Percentiles rank a stretch among this genome's conserved stretches.
phyloP scores from a whole-genome alignment of 2,888 invertebrate species.

The Notodonta dromedarius region DNA sequence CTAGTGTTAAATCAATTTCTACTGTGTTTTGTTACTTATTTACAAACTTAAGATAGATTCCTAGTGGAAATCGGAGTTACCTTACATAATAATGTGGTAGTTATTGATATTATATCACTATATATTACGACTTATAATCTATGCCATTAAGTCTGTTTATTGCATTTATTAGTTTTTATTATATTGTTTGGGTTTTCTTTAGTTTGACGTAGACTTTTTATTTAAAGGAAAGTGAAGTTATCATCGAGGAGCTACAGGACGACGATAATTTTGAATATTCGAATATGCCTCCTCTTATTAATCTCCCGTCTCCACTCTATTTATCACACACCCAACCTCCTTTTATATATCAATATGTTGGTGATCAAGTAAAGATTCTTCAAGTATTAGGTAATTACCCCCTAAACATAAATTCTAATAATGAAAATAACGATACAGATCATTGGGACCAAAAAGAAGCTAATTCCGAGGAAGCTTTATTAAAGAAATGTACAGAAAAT shows the following conservation, averaged over 20 bases:
- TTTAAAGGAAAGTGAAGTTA: conserved; percentile 82
- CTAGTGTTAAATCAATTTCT: conserved; percentile 5
- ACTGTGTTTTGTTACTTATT: conserved; percentile 9
- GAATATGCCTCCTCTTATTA: conserved; percentile 76
- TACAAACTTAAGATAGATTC: conserved; percentile 4
- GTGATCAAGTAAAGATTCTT: conserved; percentile 73
- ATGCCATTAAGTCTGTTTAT: conserved; percentile 62
- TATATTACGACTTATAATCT: conserved; percentile 19
- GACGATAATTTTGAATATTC: conserved; percentile 75
- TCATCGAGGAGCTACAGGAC: conserved; percentile 80
- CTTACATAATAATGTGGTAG: too few species aligned
- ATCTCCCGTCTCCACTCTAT: conserved; percentile 64
- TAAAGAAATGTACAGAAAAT: conserved; percentile 29
- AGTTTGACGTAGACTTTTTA: conserved; percentile 78
- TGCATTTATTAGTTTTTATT: conserved; percentile 72
- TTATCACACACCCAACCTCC: conserved; percentile 76
- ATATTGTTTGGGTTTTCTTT: conserved; percentile 45
- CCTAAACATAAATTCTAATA: conserved; percentile 54
- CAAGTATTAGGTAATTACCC: conserved; percentile 74
- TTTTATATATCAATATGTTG: conserved; percentile 76
- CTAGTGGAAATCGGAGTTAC: conserved; percentile 10
- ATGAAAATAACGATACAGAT: conserved; percentile 56
- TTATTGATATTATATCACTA: conserved; percentile 5
- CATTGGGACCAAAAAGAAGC: conserved; percentile 56
- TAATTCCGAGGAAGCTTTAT: conserved; percentile 35